Base-by-base conservation (phyloP, 1,140 invertebrate genomes). In the Heliconius hermathena region DNA sequence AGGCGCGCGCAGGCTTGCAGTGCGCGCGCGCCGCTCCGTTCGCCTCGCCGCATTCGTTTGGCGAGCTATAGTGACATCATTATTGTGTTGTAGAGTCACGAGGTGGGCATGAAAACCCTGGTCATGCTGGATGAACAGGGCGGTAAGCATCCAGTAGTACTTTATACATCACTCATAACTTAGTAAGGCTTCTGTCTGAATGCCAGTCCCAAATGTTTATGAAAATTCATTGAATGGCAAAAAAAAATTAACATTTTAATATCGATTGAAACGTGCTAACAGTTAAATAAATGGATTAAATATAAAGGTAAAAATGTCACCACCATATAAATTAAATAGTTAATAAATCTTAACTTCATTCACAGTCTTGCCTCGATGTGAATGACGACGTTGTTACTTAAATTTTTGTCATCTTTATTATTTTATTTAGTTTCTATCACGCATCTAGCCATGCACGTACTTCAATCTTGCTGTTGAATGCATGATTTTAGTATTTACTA, bases 61-160 rank as follows among this genome's bases (percentile, higher is more conserved):
- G 91, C 91, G 91, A 93, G 92, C 92, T 94, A 94, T 94, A 93
- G 93, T 94, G 93, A 95, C 94, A 93, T 95, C 94, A 93, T 95
- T 94, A 90, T 95, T 96, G 95, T 96, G 92, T 96, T 97, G 96
- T 98, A 98, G 97, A 98, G 97, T 96, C 97, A 98, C 96, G 97
- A 98, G 96, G 97, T 98, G 95, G 97, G 97, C 96, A 98, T 98
- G 97, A 98, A 97, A 97, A 97, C 97, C 96, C 97, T 98, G 96
- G 97, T 98, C 95, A 98, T 98, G 97, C 97, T 98, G 97, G 97
- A 98, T 96, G 97, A 98, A 96, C 97, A 98, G 98, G 97, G 97
- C 97, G 97, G 97, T 98, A 98, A 98, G 97, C 96, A 95, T 96
- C 94, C 91, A 93, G 90, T 92, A 94, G 92, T 91, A 92, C 87